Evolutionary conservation across 2,888 invertebrate species (phyloP).

Genomic region (Synanthedon myopaeformis): DNA sequence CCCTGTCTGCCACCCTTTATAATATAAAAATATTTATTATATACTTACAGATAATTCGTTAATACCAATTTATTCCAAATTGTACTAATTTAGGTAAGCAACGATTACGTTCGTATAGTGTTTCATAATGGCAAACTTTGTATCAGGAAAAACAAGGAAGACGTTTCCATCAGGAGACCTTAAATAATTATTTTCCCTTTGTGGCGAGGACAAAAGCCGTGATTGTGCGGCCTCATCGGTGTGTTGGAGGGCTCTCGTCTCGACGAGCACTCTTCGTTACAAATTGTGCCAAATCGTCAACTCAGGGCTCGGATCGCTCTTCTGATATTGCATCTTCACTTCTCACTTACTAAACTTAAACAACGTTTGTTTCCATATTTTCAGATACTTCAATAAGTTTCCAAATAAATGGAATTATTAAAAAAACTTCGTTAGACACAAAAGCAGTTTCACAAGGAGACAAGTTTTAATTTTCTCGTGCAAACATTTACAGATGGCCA

Average conservation of each 20-base stretch:
- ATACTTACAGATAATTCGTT: too few species aligned
- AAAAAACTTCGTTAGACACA: neutral
- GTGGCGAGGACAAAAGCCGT: constrained; percentile 39
- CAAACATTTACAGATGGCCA: constrained; percentile 42
- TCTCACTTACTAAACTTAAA: neutral
- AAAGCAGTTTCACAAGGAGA: constrained; percentile 5
- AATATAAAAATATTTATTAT: too few species aligned
- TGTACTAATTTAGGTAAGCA: too few species aligned
- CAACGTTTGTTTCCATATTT: neutral
- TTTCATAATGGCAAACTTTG: neutral
- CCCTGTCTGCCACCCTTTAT: too few species aligned
- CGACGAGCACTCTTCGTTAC: constrained; percentile 34
- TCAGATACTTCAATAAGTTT: neutral
- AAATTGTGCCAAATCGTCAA: constrained; percentile 59
- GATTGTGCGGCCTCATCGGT: constrained; percentile 38
- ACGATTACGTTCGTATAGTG: neutral
- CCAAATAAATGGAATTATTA: neutral
- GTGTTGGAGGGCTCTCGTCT: constrained; percentile 23
- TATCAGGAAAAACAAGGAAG: constrained; percentile 18
- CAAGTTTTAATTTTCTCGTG: constrained; percentile 34
- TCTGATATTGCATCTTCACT: constrained; percentile 29
- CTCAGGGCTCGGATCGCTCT: constrained; percentile 38
- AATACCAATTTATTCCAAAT: too few species aligned
- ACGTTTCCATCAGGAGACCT: constrained; percentile 25
- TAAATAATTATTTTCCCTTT: constrained; percentile 34